Percentiles rank a stretch among this genome's conserved stretches.
Evolutionary conservation across 2,797 vertebrate species (phyloP).

Genomic region (Lagorchestes hirsutus): DNA sequence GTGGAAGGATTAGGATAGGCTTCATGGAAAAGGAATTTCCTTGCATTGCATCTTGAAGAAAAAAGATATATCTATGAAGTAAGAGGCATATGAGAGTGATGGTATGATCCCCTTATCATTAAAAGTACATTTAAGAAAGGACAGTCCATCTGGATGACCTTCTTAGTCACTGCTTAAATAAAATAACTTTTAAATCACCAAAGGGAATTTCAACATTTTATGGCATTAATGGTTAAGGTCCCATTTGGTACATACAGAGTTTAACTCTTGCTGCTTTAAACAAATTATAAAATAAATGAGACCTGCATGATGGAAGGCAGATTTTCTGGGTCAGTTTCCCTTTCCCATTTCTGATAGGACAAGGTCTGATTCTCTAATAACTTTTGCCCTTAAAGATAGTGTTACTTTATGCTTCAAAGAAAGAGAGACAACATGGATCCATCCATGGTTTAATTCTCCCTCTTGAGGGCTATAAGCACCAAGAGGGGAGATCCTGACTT

Average conservation of each 20-base stretch:
- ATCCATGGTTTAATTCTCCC: not conserved
- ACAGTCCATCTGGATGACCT: not conserved
- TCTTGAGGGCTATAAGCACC: conserved; percentile 3
- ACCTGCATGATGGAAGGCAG: not conserved
- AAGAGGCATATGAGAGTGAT: not conserved
- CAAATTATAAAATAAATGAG: not conserved
- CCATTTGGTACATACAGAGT: not conserved
- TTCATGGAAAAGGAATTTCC: not conserved
- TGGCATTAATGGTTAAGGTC: fast-evolving
- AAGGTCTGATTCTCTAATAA: not conserved
- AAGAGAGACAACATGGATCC: fast-evolving
- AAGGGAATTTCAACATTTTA: not conserved
- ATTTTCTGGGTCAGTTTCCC: not conserved
- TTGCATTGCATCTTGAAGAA: not conserved
- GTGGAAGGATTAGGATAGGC: not conserved
- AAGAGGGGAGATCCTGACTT: not conserved
- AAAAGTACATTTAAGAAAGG: not conserved
- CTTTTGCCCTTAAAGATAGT: not conserved
- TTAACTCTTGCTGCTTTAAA: not conserved
- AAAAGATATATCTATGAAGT: not conserved
- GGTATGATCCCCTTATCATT: not conserved
- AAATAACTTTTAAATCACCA: conserved; percentile 13
- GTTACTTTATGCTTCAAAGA: not conserved
- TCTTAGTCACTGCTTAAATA: not conserved
- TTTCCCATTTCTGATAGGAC: not conserved